Base-by-base conservation (phyloP, 2,888 invertebrate genomes). In the Meghimatium bilineatum region DNA sequence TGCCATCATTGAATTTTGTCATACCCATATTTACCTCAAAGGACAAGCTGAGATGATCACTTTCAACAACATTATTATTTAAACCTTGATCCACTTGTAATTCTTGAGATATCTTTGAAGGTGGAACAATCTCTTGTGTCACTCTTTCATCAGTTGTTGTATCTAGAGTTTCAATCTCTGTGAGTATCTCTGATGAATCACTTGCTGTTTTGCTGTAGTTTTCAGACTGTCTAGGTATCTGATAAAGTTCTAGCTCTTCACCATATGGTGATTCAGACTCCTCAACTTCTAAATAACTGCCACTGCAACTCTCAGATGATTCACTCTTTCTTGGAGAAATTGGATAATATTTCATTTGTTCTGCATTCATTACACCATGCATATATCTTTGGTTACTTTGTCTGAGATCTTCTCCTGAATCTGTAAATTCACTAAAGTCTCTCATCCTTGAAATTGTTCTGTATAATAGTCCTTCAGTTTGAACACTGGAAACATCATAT, bases 1-100 rank as follows among this genome's bases (percentile, higher is more conserved):
- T 56, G 56, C 23, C 23, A 17, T 56, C 56, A 20, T 20, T 3
- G 12, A 20, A 56, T 20, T 23, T 56, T 5, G 12, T 20, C 10
- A 56, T 5, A 56, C 23, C 56, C 23, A 23, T 20, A 56, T 5
- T 56, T 56, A 23, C 12, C 56, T 56, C 56, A 67, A n/a, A n/a
- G 12, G 66, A n/a, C n/a, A 66, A 10, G 29, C 12, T 29, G 12
- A 66, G 66, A 5, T 66, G n/a, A 66, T 10, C 29, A 66, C 1
- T 66, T 66, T n/a, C 66, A 66, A 29, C 6, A 66, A 66, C 2
- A n/a, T 5, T n/a, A 29, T 85, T 91, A 90, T 52, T 88, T 75
- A 87, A 90, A 38, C 88, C 87, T 34, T 89, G 89, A 79, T 91
- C 82, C 56, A 12, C 17, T 17, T 88, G 87, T 90, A 89, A 90